Evolutionary conservation across 2,113 vertebrate genomes (phyloP), one percentile per base, ranked within the genome.

Genomic region (Otis tarda): DNA sequence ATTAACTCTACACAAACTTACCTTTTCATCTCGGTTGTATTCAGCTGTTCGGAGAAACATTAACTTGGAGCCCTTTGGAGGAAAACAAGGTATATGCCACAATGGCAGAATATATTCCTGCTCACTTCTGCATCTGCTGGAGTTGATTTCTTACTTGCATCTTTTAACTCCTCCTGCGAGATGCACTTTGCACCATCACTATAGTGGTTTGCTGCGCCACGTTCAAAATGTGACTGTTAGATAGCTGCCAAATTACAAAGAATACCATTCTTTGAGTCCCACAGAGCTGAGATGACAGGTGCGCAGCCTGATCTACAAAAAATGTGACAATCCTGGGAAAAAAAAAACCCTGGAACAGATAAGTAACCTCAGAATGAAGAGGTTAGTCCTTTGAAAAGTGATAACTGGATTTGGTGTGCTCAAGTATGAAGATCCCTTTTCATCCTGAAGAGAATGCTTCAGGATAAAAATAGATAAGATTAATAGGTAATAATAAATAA

Each of bases 401-500:
- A 2, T 65, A 59, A 9, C 24, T 78, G 30, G 33, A 91, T 20
- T 20, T 71, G 61, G 19, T 2, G 1, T 0, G 7, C 27, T 91
- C 27, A 53, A 45, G 7, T 80, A 30, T 33, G 35, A 90, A 89
- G 76, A 78, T 74, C 21, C 4, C 14, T 82, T 89, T 94, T 93
- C 52, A 76, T 89, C 35, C 6, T 67, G 41, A 76, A 70, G n/a
- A 77, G 63, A 88, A 73, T 57, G 52, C 7, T 78, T 83, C 22
- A 56, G 1, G 10, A 65, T 77, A 94, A 94, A 87, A 93, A 77
- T 65, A 94, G 63, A n/a, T 65, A 74, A 83, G 53, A 91, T 89
- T 91, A 93, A 80, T 83, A 79, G 87, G 47, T 87, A 87, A 63
- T 91, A 63, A 91, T 86, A 85, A 87, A 76, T 45, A 70, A 80